Base-by-base conservation (phyloP, 2,888 invertebrate species). In the Hermaeophaga mercurialis region DNA sequence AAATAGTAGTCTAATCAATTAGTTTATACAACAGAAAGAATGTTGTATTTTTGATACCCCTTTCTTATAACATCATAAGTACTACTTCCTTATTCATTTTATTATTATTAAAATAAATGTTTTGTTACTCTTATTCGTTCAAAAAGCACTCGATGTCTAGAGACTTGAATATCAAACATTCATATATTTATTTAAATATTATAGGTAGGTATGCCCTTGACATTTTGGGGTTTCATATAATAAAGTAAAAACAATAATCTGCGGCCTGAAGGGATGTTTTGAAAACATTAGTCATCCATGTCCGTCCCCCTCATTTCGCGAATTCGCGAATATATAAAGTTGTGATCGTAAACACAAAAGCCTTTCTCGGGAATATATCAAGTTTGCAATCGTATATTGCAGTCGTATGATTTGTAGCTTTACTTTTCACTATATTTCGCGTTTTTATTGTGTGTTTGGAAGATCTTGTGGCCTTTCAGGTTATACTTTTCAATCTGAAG, bases 351-450 rank as follows among this genome's bases (percentile, higher is more conserved):
- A 72, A 73, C 70, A 72, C 71, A 72, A 73, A n/a, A 71, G 68
- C 67, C 64, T 71, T 67, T 68, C 68, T 46, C 36, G 46, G 65
- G 64, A 56, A 56, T 70, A 68, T 65, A 70, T 71, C 68, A 67
- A 65, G 67, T 67, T 70, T 67, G 66, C 68, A 67, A 69, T 69
- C 70, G 67, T 69, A 72, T 70, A 72, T 72, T 66, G 70, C 70
- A 65, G 69, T 68, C 66, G 61, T 46, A 70, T 71, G 71, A 71
- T 71, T 71, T 71, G 71, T 71, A 62, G 64, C 69, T 64, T 64
- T 65, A 71, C 69, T 72, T 71, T 69, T 68, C 70, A 66, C 69
- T 63, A 65, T 68, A 41, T 63, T 63, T 62, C 64, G 62, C 64
- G 65, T 62, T 67, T 67, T 70, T 69, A 49, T 56, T 64, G 62